Conservation (phyloP, 2,797 vertebrate species). For the Ciconia nigra region DNA sequence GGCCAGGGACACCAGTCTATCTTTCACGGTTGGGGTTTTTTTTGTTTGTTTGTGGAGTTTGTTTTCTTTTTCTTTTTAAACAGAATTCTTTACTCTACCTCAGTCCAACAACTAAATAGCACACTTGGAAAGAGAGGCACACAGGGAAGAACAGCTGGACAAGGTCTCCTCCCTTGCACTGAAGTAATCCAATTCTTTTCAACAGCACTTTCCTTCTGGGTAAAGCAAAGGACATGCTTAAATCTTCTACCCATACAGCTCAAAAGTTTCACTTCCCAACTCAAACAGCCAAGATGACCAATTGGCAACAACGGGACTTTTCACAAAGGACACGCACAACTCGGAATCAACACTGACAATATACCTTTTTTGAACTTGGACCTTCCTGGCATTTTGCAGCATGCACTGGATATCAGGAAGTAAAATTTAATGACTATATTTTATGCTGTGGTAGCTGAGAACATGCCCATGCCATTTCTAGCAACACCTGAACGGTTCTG, state of each 20-base stretch:
- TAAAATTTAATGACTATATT: background rate
- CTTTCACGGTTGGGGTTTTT: background rate
- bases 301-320: rapidly evolving
- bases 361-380: background rate
- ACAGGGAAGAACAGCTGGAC: background rate
- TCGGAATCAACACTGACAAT: rapidly evolving
- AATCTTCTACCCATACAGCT: background rate
- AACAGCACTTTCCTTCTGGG: background rate
- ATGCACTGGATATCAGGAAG: background rate
- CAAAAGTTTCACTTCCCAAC: background rate
- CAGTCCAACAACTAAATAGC: background rate
- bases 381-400: background rate
- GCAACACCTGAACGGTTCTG: background rate
- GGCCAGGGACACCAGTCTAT: background rate
- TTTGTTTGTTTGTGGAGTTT: background rate
- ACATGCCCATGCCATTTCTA: background rate
- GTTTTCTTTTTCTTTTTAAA: background rate
- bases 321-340: background rate
- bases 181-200: background rate
- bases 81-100: background rate
- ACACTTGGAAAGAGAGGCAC: background rate
- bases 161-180: background rate
- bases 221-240: background rate
- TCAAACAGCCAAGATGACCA: background rate
- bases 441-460: background rate